Percentiles rank a stretch among this genome's conserved stretches.
Evolutionary conservation across 2,113 vertebrate species (phyloP).

Genomic region (Perccottus glenii): DNA sequence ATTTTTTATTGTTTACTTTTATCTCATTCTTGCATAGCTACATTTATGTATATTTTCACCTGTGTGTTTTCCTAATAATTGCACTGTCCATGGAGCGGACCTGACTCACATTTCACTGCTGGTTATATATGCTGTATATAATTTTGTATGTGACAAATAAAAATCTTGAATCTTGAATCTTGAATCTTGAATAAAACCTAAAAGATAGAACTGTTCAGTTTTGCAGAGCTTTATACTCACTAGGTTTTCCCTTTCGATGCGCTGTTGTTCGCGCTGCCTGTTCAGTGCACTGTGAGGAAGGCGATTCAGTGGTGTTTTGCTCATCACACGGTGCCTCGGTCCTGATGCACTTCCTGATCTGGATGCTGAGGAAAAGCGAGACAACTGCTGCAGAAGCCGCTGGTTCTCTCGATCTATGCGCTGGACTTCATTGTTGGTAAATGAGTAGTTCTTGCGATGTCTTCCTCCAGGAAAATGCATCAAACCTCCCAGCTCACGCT

Average conservation of each 20-base stretch:
- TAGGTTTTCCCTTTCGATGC: constrained; percentile 93
- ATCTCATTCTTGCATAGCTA: too few species aligned
- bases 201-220: not conserved
- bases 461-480: constrained; percentile 65
- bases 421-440: constrained; percentile 86
- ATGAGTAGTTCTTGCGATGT: constrained; percentile 89
- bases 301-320: constrained; percentile 42
- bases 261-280: constrained; percentile 89
- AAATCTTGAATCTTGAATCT: too few species aligned
- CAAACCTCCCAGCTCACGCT: constrained; percentile 63
- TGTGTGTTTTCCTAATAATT: too few species aligned
- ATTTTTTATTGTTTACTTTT: too few species aligned
- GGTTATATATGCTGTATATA: too few species aligned
- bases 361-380: constrained; percentile 76
- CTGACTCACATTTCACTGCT: too few species aligned
- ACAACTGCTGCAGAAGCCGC: constrained; percentile 86
- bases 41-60: too few species aligned
- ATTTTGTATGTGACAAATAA: too few species aligned
- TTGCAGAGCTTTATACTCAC: constrained; percentile 75
- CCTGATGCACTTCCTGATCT: constrained; percentile 47
- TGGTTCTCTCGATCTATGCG: constrained; percentile 92
- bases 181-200: not conserved
- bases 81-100: too few species aligned
- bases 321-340: constrained; percentile 46
- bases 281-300: constrained; percentile 88